Percentiles rank a stretch among this genome's conserved stretches.
Conservation (phyloP, 2,113 vertebrate genomes). For the Setophaga kirtlandii region DNA sequence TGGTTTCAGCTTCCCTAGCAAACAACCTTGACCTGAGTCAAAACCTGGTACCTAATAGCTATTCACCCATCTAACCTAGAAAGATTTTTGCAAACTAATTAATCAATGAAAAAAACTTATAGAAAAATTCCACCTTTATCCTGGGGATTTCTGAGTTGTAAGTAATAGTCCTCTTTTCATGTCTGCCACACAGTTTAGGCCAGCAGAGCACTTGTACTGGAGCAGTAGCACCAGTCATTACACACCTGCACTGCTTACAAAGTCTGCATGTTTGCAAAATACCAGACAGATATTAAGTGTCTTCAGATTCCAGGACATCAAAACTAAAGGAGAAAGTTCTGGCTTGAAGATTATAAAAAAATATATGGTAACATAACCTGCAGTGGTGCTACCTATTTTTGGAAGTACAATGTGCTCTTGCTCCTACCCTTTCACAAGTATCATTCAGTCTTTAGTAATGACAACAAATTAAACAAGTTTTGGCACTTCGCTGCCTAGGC, state of each 20-base stretch:
- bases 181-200: background rate
- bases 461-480: background rate
- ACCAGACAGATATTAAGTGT: background rate
- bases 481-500: background rate
- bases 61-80: background rate
- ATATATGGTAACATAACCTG: background rate
- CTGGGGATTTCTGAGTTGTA: background rate
- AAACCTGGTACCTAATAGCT: background rate
- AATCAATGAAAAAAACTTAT: background rate
- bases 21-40: background rate
- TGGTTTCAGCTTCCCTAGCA: background rate
- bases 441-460: background rate
- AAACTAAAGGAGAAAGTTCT: background rate
- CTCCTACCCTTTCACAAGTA: background rate
- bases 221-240: background rate
- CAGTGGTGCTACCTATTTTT: background rate
- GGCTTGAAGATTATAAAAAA: background rate
- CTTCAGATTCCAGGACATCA: background rate
- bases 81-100: background rate
- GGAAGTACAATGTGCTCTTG: background rate
- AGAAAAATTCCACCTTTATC: background rate
- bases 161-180: background rate
- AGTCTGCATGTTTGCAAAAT: background rate
- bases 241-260: background rate
- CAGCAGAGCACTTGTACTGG: background rate